Percentiles rank a stretch among this genome's conserved stretches.
These are phyloP conservation scores for Syngnathus scovelli DNA, from an alignment of 2,113 vertebrate genomes.

Conservation along the genomic window DNA sequence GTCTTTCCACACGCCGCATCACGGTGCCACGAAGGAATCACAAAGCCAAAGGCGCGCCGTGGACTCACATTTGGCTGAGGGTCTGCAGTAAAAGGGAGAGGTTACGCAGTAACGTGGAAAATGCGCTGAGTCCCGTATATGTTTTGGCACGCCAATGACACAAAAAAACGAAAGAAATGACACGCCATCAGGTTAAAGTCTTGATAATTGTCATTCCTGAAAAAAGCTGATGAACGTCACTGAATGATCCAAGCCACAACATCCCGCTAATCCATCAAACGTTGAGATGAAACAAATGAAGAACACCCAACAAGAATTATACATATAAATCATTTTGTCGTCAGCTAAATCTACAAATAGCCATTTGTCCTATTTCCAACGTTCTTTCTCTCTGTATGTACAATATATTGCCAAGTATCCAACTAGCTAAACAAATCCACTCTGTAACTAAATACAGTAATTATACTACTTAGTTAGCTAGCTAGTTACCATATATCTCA, in stretches of 20 bases:
- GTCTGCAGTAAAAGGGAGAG: slow-evolving; percentile 48
- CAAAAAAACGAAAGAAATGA: slow-evolving; percentile 7
- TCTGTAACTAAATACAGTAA: not conserved
- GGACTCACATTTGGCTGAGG: slow-evolving; percentile 16
- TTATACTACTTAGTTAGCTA: not conserved
- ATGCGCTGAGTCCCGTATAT: slow-evolving; percentile 32
- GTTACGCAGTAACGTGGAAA: slow-evolving; percentile 59
- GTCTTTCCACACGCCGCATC: slow-evolving; percentile 56
- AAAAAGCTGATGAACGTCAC: slow-evolving; percentile 27
- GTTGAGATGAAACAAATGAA: slow-evolving; percentile 9
- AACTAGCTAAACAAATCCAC: not conserved
- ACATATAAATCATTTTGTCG: slow-evolving; percentile 12
- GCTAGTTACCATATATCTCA: not conserved
- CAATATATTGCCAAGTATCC: not conserved
- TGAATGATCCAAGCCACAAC: slow-evolving; percentile 29
- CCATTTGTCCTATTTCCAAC: slow-evolving; percentile 1
- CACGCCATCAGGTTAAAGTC: slow-evolving; percentile 29
- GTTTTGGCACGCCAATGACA: slow-evolving; percentile 25
- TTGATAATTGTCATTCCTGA: slow-evolving; percentile 13
- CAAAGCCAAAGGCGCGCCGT: not conserved
- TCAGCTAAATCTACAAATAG: not conserved
- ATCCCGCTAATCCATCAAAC: slow-evolving; percentile 38
- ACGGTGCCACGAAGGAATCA: not conserved
- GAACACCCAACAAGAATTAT: not conserved
- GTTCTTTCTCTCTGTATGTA: not conserved